Percentiles rank a stretch among this genome's conserved stretches.
phyloP scores from a whole-genome alignment of 23 tunicate species.

The Trididemnum clinides region DNA sequence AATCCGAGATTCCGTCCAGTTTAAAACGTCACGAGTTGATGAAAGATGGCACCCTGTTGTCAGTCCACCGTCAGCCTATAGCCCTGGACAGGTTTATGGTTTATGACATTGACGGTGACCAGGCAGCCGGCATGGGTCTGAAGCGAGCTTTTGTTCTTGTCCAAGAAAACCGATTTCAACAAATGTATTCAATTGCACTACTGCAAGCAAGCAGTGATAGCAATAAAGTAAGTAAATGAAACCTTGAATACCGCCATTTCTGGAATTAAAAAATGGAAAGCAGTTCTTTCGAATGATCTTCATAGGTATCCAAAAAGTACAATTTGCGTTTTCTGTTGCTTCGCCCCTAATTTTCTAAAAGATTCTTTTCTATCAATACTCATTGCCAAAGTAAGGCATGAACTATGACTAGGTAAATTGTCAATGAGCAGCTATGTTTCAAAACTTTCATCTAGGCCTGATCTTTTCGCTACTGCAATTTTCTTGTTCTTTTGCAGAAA shows the following conservation, averaged over 20 bases:
- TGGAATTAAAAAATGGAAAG: too few species aligned
- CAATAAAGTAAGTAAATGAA: conserved; percentile 29
- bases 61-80: conserved; percentile 65
- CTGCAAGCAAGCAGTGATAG: conserved; percentile 58
- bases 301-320: too few species aligned
- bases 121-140: conserved; percentile 37
- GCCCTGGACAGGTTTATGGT: conserved; percentile 76
- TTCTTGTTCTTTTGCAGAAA: conserved; percentile 38
- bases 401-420: too few species aligned
- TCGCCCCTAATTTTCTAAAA: too few species aligned
- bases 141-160: conserved; percentile 60
- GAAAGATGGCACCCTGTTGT: conserved; percentile 66
- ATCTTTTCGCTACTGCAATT: not conserved
- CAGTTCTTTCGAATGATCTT: too few species aligned
- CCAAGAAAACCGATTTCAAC: conserved; percentile 81
- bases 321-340: too few species aligned
- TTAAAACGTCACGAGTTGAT: conserved; percentile 51
- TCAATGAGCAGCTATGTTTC: too few species aligned
- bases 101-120: conserved; percentile 57
- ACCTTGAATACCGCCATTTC: too few species aligned
- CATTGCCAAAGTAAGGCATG: too few species aligned
- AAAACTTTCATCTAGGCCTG: too few species aligned
- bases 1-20: conserved; percentile 64
- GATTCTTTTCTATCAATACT: too few species aligned
- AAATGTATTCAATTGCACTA: conserved; percentile 44